Evolutionary conservation across 1,140 invertebrate genomes (phyloP).

Genomic region (Eciton burchellii): DNA sequence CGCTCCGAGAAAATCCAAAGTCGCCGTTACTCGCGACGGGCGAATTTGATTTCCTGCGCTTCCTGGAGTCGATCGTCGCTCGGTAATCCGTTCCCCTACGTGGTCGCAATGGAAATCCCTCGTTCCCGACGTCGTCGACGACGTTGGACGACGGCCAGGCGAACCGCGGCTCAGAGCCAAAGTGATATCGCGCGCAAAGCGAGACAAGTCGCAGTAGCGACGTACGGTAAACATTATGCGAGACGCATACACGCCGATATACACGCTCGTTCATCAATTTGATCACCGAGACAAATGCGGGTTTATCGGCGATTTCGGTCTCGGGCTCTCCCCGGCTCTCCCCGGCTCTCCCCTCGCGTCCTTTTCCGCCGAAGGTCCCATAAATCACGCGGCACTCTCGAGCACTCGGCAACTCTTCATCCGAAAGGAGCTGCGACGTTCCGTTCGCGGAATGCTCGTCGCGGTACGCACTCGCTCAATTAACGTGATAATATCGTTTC

Average conservation of each 20-base stretch:
- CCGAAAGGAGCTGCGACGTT: slow-evolving; percentile 8
- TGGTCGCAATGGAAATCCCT: slow-evolving; percentile 65
- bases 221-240: slow-evolving; percentile 41
- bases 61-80: slow-evolving; percentile 62
- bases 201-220: slow-evolving; percentile 14
- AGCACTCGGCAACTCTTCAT: slow-evolving; percentile 37
- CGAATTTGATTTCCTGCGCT: slow-evolving; percentile 71
- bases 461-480: slow-evolving; percentile 27
- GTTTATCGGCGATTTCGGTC: slow-evolving; percentile 67
- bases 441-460: slow-evolving; percentile 20
- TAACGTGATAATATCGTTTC: slow-evolving; percentile 52
- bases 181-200: slow-evolving; percentile 52
- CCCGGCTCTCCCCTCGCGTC: slow-evolving; percentile 23
- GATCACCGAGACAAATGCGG: slow-evolving; percentile 65
- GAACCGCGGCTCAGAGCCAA: slow-evolving; percentile 67
- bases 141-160: slow-evolving; percentile 66
- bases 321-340: slow-evolving; percentile 17
- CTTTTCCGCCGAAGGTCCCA: slow-evolving; percentile 31
- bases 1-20: slow-evolving; percentile 47
- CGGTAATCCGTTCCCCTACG: slow-evolving; percentile 58
- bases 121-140: slow-evolving; percentile 20
- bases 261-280: slow-evolving; percentile 62
- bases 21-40: slow-evolving; percentile 46
- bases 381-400: slow-evolving; percentile 53
- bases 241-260: slow-evolving; percentile 35